Base-by-base conservation (phyloP, 2,113 vertebrate species). In the Todiramphus chloris region DNA sequence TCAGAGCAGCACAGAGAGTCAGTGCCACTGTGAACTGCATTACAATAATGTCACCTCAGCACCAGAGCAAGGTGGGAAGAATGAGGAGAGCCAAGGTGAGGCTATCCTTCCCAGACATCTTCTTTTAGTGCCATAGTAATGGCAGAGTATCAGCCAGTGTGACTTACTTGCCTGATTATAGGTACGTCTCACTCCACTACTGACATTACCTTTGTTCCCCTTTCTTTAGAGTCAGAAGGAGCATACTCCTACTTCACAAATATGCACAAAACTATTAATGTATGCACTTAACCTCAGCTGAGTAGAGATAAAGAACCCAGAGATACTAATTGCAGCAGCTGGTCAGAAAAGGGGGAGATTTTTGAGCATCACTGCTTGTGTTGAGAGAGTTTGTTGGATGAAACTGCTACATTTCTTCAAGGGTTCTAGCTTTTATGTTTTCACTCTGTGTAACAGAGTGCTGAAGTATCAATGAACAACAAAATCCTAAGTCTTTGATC, bases 61-160 rank as follows among this genome's bases (percentile, higher is more conserved):
- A 79, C 13, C 12, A 35, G 41, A 74, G 39, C 11, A 55, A 76
- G 2, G 33, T 19, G 4, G 6, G 7, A 13, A 16, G 15, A 58
- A 48, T 1, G 1, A 33, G 13, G 24, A 21, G 19, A 11, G 18
- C 31, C 7, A 6, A 6, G 1, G 15, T 12, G 13, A 88, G 6
- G 3, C 6, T 2, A 12, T 46, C 7, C 62, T 51, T 72, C 5
- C 31, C 46, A 75, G 37, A 73, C 2, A 28, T 66, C 8, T 10
- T 51, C 17, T 67, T 84, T 62, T 25, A 33, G 2, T 9, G 39
- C 6, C 7, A 10, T 23, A 25, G 37, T 79, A 75, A 67, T 31
- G 30, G 6, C 21, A 75, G 31, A 92, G 27, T 28, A 72, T 7
- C 55, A 85, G 9, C 1, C 58, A 10, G 16, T 12, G n/a, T 58